These are phyloP conservation scores for Tychaedon coryphoeus DNA, from an alignment of 2,113 vertebrate species.

Conservation along the genomic window DNA sequence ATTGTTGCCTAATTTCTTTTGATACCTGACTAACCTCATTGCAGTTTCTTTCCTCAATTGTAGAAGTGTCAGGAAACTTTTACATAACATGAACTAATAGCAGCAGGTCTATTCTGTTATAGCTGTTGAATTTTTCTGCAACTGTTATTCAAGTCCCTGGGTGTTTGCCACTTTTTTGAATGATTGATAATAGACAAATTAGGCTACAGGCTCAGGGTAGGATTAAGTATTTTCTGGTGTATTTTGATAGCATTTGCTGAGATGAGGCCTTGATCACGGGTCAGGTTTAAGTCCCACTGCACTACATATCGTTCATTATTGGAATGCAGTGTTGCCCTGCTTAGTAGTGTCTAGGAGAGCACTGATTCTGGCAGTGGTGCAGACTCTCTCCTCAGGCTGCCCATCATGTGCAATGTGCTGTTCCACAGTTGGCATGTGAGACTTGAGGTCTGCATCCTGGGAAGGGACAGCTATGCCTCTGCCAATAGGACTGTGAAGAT, in stretches of 20 bases:
- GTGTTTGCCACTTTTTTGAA: not conserved
- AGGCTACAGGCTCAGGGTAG: not conserved
- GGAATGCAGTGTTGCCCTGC: not conserved
- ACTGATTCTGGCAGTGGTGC: not conserved
- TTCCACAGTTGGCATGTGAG: not conserved
- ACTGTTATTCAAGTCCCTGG: not conserved
- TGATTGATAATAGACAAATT: not conserved
- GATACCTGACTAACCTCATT: constrained; percentile 45
- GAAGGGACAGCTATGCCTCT: not conserved
- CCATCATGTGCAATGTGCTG: accelerated
- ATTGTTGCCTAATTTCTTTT: constrained; percentile 20
- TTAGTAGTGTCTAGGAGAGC: not conserved
- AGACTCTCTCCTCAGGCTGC: not conserved
- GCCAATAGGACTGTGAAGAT: not conserved
- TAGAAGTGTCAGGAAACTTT: not conserved
- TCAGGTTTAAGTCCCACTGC: not conserved
- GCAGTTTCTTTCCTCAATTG: not conserved
- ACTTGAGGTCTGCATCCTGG: not conserved
- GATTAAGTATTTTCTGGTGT: not conserved
- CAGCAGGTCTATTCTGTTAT: not conserved
- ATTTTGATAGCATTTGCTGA: not conserved
- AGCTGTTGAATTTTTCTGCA: not conserved
- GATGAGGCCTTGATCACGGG: not conserved
- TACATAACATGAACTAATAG: not conserved
- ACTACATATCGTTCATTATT: not conserved